Evolutionary conservation across 2,113 vertebrate species (phyloP).

Genomic region (Triplophysa tibetana): DNA sequence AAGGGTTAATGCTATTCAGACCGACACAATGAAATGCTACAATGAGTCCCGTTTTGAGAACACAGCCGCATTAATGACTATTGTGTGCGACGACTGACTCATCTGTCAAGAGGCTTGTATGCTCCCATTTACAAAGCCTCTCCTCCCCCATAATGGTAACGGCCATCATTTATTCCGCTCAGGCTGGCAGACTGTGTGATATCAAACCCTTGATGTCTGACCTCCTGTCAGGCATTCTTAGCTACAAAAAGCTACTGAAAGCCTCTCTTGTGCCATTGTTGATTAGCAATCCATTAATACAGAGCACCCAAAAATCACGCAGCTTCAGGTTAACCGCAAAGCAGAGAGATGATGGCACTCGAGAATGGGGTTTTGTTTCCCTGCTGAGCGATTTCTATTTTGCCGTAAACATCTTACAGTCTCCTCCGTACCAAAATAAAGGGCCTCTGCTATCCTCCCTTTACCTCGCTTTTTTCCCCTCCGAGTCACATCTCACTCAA

Average conservation of each 20-base stretch:
- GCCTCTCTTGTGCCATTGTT: slow-evolving; percentile 49
- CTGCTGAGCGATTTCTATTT: slow-evolving; percentile 16
- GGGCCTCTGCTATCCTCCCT: slow-evolving; percentile 23
- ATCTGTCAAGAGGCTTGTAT: slow-evolving; percentile 59
- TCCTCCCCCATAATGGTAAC: slow-evolving; percentile 52
- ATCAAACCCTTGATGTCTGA: slow-evolving; percentile 58
- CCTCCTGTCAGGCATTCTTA: slow-evolving; percentile 58
- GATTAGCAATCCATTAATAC: slow-evolving; percentile 55
- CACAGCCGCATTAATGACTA: slow-evolving; percentile 54
- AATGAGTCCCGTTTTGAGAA: slow-evolving; percentile 53
- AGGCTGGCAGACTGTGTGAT: slow-evolving; percentile 54
- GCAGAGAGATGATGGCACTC: slow-evolving; percentile 42
- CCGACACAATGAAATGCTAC: slow-evolving; percentile 46
- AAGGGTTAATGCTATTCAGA: slow-evolving; percentile 50
- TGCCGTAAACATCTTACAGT: slow-evolving; percentile 3
- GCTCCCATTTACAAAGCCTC: slow-evolving; percentile 57
- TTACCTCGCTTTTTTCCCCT: slow-evolving; percentile 6
- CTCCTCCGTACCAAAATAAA: slow-evolving; percentile 29
- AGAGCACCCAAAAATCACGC: slow-evolving; percentile 36
- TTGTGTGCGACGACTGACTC: slow-evolving; percentile 49
- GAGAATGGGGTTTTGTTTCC: neutral
- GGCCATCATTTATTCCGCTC: slow-evolving; percentile 55
- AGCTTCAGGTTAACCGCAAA: slow-evolving; percentile 44
- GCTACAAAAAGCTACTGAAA: slow-evolving; percentile 45
- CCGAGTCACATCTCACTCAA: slow-evolving; percentile 37